Evolutionary conservation across 2,113 vertebrate genomes (phyloP).

Genomic region (Nanorana parkeri): DNA sequence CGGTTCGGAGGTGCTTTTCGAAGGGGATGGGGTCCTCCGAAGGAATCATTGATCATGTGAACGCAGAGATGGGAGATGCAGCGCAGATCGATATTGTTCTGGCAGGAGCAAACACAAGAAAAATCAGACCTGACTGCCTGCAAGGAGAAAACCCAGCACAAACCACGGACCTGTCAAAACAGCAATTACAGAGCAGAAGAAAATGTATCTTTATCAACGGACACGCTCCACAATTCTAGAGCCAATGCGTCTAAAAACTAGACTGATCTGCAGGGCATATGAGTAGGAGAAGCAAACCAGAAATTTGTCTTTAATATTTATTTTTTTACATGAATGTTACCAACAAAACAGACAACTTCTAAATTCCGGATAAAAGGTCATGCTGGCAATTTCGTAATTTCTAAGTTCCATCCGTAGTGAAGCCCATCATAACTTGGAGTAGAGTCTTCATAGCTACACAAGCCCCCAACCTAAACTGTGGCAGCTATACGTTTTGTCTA

Average conservation of each 20-base stretch:
- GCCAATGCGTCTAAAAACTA: background rate
- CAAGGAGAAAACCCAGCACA: background rate
- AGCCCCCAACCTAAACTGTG: too few species aligned
- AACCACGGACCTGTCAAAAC: background rate
- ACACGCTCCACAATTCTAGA: background rate
- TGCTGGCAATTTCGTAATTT: too few species aligned
- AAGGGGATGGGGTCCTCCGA: background rate
- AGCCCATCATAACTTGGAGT: too few species aligned
- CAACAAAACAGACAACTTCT: too few species aligned
- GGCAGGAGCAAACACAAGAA: background rate
- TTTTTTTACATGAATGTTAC: too few species aligned
- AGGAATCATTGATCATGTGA: background rate
- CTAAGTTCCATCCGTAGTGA: too few species aligned
- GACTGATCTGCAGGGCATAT: background rate
- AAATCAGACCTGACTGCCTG: background rate
- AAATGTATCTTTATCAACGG: background rate
- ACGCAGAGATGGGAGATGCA: accelerated
- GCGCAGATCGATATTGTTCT: slow-evolving; percentile 20
- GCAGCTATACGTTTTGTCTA: too few species aligned
- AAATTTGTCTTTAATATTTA: too few species aligned
- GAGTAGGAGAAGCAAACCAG: too few species aligned
- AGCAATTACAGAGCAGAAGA: background rate
- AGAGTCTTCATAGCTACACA: too few species aligned
- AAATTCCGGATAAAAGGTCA: too few species aligned
- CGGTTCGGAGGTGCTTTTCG: background rate